These are phyloP conservation scores for Rhinophrynus dorsalis DNA, from an alignment of 2,797 vertebrate species.

Conservation along the genomic window DNA sequence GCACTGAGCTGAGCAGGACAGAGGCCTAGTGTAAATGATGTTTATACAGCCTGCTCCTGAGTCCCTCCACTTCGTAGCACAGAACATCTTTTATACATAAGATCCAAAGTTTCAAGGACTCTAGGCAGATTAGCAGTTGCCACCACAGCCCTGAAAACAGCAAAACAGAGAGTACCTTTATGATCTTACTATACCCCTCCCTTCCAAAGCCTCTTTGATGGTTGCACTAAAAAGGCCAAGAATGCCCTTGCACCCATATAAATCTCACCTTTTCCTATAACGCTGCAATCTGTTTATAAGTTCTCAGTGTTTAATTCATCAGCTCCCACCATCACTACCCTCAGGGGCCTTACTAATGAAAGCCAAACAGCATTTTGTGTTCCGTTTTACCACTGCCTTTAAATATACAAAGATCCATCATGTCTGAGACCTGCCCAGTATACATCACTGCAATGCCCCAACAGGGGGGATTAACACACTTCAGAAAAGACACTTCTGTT, in stretches of 20 bases:
- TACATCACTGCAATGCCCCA: no score
- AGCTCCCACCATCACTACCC: background rate
- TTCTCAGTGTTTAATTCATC: slow-evolving; percentile 17
- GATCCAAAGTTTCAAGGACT: slow-evolving; percentile 18
- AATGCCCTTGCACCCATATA: background rate
- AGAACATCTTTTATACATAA: slow-evolving; percentile 36
- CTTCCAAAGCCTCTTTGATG: slow-evolving; percentile 24
- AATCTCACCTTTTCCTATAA: slow-evolving; percentile 24
- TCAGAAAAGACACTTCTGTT: no score
- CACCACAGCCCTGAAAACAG: slow-evolving; percentile 22
- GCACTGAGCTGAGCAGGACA: slow-evolving; percentile 6
- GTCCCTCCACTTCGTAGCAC: slow-evolving; percentile 17
- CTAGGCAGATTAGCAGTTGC: slow-evolving; percentile 13
- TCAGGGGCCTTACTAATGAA: slow-evolving; percentile 19
- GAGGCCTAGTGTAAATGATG: slow-evolving; percentile 26
- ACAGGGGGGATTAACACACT: no score
- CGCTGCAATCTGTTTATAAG: slow-evolving; percentile 16
- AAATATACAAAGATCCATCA: no score
- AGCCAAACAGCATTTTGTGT: slow-evolving; percentile 28
- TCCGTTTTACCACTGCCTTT: background rate
- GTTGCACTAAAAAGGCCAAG: slow-evolving; percentile 4
- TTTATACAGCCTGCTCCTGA: slow-evolving; percentile 20
- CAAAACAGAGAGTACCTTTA: slow-evolving; percentile 27
- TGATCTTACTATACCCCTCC: slow-evolving; percentile 9
- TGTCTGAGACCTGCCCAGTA: no score